These are phyloP conservation scores for Picathartes gymnocephalus DNA, from an alignment of 2,113 vertebrate genomes.

Conservation along the genomic window DNA sequence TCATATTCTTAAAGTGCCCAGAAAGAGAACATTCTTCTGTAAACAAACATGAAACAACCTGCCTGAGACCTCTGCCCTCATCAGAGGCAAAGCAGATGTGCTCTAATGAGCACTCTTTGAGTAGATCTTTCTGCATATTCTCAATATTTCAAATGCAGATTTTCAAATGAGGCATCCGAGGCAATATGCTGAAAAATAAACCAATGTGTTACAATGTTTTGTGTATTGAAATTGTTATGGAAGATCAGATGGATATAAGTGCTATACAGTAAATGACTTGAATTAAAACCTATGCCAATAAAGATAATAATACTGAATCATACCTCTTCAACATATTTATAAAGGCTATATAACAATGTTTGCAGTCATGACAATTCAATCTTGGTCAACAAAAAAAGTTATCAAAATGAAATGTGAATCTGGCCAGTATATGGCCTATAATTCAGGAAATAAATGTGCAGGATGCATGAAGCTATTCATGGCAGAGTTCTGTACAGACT, in stretches of 20 bases:
- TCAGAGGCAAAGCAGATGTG: not conserved
- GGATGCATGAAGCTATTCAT: constrained; percentile 19
- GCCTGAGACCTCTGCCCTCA: not conserved
- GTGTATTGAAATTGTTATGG: not conserved
- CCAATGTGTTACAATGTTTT: not conserved
- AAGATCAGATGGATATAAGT: not conserved
- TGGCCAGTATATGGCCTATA: not conserved
- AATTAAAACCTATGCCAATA: not conserved
- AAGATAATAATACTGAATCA: not conserved
- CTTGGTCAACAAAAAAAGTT: not conserved
- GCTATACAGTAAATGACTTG: not conserved
- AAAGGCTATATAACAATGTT: not conserved
- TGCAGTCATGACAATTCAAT: not conserved
- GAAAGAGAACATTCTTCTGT: not conserved
- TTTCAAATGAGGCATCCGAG: not conserved
- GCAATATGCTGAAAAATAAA: not conserved
- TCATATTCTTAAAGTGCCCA: not conserved
- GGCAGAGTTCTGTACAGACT: not conserved
- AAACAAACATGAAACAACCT: not conserved
- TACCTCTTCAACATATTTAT: not conserved
- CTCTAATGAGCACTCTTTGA: not conserved
- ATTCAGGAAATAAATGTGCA: constrained; percentile 8
- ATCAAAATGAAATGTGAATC: constrained; percentile 31
- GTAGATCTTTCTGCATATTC: not conserved
- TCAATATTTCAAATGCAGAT: not conserved